Evolutionary conservation across 2,888 invertebrate genomes (phyloP).

Genomic region (Cancer borealis): DNA sequence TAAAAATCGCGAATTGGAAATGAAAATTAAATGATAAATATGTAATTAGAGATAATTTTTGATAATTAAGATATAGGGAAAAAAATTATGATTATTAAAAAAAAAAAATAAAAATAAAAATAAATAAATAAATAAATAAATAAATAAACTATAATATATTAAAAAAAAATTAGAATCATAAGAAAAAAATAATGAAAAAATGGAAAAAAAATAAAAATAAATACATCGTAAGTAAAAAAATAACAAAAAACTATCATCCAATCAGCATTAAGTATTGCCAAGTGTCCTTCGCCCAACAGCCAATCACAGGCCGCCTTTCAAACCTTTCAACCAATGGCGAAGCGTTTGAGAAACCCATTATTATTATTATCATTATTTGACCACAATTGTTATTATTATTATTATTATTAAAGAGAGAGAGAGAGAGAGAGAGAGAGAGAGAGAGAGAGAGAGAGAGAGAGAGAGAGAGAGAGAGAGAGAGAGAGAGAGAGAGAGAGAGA

Average conservation of each 20-base stretch:
- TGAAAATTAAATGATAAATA: too few relatives aligned
- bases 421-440: slow-evolving; percentile 2
- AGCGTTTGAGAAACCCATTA: neutral
- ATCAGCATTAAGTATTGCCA: neutral
- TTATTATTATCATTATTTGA: neutral
- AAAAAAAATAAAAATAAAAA: neutral
- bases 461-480: slow-evolving; percentile 52
- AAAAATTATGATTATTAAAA: neutral
- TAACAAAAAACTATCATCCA: neutral
- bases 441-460: slow-evolving; percentile 47
- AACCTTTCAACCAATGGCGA: neutral
- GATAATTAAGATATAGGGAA: neutral
- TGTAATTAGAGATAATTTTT: too few relatives aligned
- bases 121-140: neutral
- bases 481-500: neutral
- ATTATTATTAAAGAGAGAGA: neutral
- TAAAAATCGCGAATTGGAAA: too few relatives aligned
- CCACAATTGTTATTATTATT: neutral
- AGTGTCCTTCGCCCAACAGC: neutral
- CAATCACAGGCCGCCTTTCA: neutral
- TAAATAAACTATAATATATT: neutral
- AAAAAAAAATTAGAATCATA: neutral
- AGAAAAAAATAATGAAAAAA: neutral
- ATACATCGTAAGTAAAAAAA: neutral
- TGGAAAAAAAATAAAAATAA: neutral